Percentiles rank a stretch among this genome's conserved stretches.
phyloP scores from a whole-genome alignment of 2,797 vertebrate species.

The Tokudaia tokunoshimensis region DNA sequence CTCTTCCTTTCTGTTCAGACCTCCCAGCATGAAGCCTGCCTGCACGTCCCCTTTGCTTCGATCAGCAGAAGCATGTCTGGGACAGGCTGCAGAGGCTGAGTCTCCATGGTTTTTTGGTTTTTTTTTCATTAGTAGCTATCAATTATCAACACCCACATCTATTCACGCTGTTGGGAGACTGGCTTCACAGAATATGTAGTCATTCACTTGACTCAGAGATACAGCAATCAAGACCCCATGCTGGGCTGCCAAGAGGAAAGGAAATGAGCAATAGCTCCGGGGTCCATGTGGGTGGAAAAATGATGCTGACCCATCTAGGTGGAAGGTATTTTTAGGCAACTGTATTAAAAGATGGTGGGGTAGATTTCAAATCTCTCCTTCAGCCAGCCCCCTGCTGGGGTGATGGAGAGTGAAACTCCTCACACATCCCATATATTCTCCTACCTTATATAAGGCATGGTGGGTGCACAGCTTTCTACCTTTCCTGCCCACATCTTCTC shows the following conservation, averaged over 20 bases:
- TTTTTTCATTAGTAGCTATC: not conserved
- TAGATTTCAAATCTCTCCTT: not conserved
- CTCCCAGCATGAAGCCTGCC: no score
- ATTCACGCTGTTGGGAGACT: rapidly evolving
- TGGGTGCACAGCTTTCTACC: no score
- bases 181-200: not conserved
- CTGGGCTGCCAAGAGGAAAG: not conserved
- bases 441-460: not conserved
- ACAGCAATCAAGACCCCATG: rapidly evolving
- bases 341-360: not conserved
- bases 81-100: not conserved
- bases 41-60: not conserved
- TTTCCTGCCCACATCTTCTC: not conserved
- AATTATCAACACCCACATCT: not conserved
- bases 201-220: not conserved
- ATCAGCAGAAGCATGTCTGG: not conserved
- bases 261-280: not conserved
- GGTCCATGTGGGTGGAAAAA: not conserved
- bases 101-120: not conserved
- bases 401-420: not conserved
- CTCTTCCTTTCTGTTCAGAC: not conserved
- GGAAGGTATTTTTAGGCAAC: not conserved
- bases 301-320: not conserved
- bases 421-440: not conserved
- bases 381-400: not conserved